Evolutionary conservation across 35 echinoderm and acorn worm genomes (phyloP), one percentile per base, ranked within the genome.

Genomic region (Nesometra sesokonis): DNA sequence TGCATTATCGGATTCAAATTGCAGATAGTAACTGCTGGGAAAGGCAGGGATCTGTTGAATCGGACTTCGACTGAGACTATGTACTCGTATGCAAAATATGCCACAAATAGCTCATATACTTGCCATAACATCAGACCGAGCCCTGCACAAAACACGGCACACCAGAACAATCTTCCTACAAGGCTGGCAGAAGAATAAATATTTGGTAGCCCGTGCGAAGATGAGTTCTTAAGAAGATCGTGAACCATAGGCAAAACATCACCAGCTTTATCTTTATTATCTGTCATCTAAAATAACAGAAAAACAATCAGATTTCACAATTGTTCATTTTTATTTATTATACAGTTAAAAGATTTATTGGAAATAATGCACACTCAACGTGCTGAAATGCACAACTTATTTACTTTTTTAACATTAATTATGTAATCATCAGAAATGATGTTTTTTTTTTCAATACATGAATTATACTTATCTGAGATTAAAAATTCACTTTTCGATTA

Each of bases 11-110:
- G 94, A 57, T 97, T 97, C 47, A 93, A 84, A 85, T 97, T 97
- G 57, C 94, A 97, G 34, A 97, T 83, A 2, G 94, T 97, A 13
- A 97, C 85, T 1, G 94, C 94, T 0, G 94, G 94, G 76, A 97
- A 97, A 0, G 36, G 9, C 32, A 93, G 85, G 19, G 46, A 79
- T 11, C 85, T 79, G 36, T 89, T 87, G 47, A 89, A 97, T 47
- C 79, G 86, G 7, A 92, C 87, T 36, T 87, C 80, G 9, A 87
- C 11, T 9, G 82, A 81, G 31, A 87, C 80, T 17, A 47, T 82
- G 0, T 87, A 85, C 77, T 35, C 90, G 80, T 83, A 78, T 3
- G 31, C 78, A 27, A 83, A 84, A 37, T 87, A 87, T 34, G 40
- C 31, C 15, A 13, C n/a, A 4, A 91, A 13, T 11, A 87, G 30